Evolutionary conservation across 2,888 invertebrate species (phyloP), one percentile per base, ranked within the genome.

Genomic region (Pyrgus malvae): DNA sequence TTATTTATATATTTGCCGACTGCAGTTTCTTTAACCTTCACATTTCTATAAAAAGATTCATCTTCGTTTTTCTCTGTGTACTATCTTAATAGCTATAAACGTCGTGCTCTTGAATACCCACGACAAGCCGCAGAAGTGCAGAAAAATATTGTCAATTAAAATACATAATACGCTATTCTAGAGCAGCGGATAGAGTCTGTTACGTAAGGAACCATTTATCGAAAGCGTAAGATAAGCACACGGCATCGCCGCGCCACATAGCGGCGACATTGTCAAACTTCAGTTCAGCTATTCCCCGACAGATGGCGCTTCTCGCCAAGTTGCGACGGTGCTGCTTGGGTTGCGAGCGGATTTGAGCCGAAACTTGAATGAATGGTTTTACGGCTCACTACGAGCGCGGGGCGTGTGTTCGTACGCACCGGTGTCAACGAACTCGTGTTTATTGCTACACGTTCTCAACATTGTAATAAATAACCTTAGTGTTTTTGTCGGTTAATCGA

Each of bases 361-460:
- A 75, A 68, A 67, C 61, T 62, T 77, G 72, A 75, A 85, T 89
- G 89, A 87, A 88, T 85, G 87, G 83, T 78, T 77, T 78, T 79
- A 72, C 78, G 72, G 72, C 72, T 71, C 68, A 72, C 72, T 74
- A 76, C 71, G 73, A 75, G 70, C 69, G 68, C 70, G 72, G 59
- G 71, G 70, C 74, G 69, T 78, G 72, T 74, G 65, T 74, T 70
- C 77, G 78, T 81, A 83, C 80, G 73, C 77, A 72, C 64, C 55
- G 69, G 71, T 75, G 84, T 85, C 85, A 85, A 84, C 76, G 86
- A 88, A 79, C 88, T 71, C 69, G 62, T 66, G 64, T 70, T 74
- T 76, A 73, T 72, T 72, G 67, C 66, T 64, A 61, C 69, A 64
- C 61, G 65, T 65, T 66, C 62, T 65, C 63, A 58, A 49, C 57